phyloP scores from a whole-genome alignment of 1,140 invertebrate species.

The Euborellia annulipes region DNA sequence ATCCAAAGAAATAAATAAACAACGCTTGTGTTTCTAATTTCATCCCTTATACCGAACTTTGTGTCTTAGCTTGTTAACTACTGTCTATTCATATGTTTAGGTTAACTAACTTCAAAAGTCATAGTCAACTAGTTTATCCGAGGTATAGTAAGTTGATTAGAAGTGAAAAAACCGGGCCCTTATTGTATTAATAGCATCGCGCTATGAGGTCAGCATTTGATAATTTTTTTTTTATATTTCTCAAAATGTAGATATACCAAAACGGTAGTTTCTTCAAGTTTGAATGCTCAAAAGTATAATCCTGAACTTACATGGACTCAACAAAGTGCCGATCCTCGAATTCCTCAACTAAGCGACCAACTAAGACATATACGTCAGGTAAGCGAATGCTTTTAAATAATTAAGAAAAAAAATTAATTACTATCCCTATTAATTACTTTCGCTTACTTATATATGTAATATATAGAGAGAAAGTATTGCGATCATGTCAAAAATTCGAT shows the following conservation, averaged over 20 bases:
- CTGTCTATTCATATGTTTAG: too few relatives aligned
- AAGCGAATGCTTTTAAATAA: constrained; percentile 17
- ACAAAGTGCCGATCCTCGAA: constrained; percentile 31
- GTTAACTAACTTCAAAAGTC: too few relatives aligned
- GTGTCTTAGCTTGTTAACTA: too few relatives aligned
- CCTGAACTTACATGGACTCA: constrained; percentile 39
- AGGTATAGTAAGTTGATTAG: too few relatives aligned
- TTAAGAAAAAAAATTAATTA: constrained; percentile 7
- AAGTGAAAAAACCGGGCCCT: too few relatives aligned
- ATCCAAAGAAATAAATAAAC: too few relatives aligned
- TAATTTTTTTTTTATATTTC: too few relatives aligned
- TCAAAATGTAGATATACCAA: constrained; percentile 48
- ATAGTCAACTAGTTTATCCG: too few relatives aligned
- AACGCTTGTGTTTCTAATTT: too few relatives aligned
- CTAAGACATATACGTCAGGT: constrained; percentile 46
- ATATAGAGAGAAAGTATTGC: background rate
- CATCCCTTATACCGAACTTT: too few relatives aligned
- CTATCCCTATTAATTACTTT: background rate
- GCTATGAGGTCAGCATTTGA: too few relatives aligned
- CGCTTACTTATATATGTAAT: background rate
- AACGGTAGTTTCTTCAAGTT: constrained; percentile 39
- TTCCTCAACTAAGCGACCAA: constrained; percentile 42
- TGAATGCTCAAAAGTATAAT: constrained; percentile 46
- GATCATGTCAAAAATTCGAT: background rate
- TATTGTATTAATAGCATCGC: too few relatives aligned